These are phyloP conservation scores for Globodera rostochiensis DNA, from an alignment of 1,140 invertebrate genomes.

Conservation along the genomic window DNA sequence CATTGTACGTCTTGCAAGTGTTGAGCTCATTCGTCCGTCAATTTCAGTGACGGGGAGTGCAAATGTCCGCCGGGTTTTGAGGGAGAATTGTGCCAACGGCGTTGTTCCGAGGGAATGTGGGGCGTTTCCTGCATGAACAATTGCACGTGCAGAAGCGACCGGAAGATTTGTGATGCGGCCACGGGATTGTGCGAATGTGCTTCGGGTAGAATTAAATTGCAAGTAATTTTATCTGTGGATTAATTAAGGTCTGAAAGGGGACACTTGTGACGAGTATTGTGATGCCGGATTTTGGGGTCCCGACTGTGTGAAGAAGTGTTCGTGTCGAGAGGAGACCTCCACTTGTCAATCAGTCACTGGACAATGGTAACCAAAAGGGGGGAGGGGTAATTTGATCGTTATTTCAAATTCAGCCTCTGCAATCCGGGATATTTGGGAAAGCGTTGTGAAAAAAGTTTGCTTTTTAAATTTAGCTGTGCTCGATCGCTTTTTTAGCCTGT, in stretches of 20 bases:
- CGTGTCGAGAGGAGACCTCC: constrained; percentile 58
- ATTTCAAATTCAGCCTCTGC: constrained; percentile 60
- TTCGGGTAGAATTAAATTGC: constrained; percentile 75
- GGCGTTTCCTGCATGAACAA: constrained; percentile 65
- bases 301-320: constrained; percentile 66
- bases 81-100: constrained; percentile 51
- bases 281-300: constrained; percentile 66
- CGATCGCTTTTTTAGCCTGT: constrained; percentile 61
- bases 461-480: constrained; percentile 21
- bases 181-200: constrained; percentile 85
- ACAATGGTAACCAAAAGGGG: constrained; percentile 49
- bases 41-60: constrained; percentile 75
- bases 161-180: constrained; percentile 77
- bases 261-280: constrained; percentile 71
- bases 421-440: constrained; percentile 66
- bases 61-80: constrained; percentile 66
- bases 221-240: background rate
- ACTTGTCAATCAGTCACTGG: constrained; percentile 66
- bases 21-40: background rate
- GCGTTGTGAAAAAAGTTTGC: constrained; percentile 65
- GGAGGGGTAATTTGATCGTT: background rate
- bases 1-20: constrained; percentile 65
- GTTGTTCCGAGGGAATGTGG: constrained; percentile 67
- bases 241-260: constrained; percentile 68
- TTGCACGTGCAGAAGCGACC: constrained; percentile 52